Evolutionary conservation across 2,113 vertebrate genomes (phyloP).

Genomic region (Sarotherodon lohbergeri): DNA sequence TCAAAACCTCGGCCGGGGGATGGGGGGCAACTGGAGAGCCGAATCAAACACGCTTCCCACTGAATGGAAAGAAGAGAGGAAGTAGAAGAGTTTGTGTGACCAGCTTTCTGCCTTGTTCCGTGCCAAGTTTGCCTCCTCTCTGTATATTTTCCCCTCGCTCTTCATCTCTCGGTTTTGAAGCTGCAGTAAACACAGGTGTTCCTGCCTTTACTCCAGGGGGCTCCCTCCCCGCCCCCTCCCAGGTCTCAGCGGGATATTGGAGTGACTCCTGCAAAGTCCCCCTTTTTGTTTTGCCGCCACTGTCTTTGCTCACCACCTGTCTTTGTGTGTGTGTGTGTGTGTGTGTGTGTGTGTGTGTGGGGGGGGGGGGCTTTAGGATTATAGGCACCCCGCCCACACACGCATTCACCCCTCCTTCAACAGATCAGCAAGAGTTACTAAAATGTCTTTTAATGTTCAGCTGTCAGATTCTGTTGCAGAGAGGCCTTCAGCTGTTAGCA

Average conservation of each 20-base stretch:
- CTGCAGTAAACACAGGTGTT: conserved; percentile 46
- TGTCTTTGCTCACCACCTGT: conserved; percentile 33
- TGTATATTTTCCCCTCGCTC: not conserved
- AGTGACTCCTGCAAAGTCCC: conserved; percentile 12
- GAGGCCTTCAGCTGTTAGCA: conserved; percentile 41
- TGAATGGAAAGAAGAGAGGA: not conserved
- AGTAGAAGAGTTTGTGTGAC: not conserved
- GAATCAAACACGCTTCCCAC: conserved; percentile 30
- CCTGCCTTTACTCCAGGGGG: not conserved
- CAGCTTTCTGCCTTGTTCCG: not conserved
- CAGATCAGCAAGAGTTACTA: not conserved
- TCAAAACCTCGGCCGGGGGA: conserved; percentile 30
- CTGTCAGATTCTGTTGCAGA: conserved; percentile 13
- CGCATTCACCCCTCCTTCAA: not conserved
- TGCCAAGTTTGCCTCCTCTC: conserved; percentile 8
- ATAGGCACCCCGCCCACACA: not conserved
- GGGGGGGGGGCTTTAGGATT: no score
- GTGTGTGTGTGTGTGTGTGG: no score
- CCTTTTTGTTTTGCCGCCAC: conserved; percentile 4
- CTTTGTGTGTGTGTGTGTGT: not conserved
- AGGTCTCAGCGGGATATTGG: not conserved
- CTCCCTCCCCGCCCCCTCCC: not conserved
- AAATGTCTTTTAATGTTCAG: conserved; percentile 46
- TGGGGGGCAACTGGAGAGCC: not conserved
- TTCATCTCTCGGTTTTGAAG: not conserved